Percentiles rank a stretch among this genome's conserved stretches.
These are phyloP conservation scores for Heterotilapia buettikoferi DNA, from an alignment of 2,113 vertebrate genomes.

Conservation along the genomic window DNA sequence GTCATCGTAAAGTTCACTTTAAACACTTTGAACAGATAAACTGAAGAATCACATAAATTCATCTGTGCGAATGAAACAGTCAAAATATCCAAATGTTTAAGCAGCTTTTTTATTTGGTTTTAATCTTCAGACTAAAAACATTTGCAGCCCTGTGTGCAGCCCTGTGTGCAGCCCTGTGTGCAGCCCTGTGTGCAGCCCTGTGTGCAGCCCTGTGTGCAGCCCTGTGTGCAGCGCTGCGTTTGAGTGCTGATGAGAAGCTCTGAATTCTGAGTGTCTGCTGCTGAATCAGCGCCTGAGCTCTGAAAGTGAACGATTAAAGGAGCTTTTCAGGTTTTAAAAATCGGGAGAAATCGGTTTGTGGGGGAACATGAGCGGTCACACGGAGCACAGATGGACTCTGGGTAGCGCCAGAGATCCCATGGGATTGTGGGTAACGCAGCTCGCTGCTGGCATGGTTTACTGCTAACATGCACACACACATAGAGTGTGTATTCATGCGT, in stretches of 20 bases:
- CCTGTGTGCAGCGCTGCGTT: not conserved
- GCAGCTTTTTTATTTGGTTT: not conserved
- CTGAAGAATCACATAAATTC: not conserved
- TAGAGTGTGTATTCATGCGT: conserved; percentile 15
- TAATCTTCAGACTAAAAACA: not conserved
- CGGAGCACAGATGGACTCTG: conserved; percentile 43
- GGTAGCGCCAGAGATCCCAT: conserved; percentile 40
- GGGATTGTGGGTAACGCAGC: conserved; percentile 47
- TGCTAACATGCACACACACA: not conserved
- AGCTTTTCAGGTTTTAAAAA: not conserved
- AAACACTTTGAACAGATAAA: not conserved
- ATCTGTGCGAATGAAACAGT: not conserved
- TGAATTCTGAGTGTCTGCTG: not conserved
- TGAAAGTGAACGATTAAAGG: not conserved
- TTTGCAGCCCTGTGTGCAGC: accelerated
- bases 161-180: too few species aligned
- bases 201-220: too few species aligned
- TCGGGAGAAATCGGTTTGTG: not conserved
- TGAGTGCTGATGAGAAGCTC: not conserved
- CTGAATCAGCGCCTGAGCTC: not conserved
- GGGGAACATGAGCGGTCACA: not conserved
- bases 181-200: too few species aligned
- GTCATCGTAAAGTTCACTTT: not conserved
- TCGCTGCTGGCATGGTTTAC: conserved; percentile 17
- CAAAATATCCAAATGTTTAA: not conserved